These are phyloP conservation scores for Drosophila obscura DNA, from an alignment of 1,140 invertebrate species.

Conservation along the genomic window DNA sequence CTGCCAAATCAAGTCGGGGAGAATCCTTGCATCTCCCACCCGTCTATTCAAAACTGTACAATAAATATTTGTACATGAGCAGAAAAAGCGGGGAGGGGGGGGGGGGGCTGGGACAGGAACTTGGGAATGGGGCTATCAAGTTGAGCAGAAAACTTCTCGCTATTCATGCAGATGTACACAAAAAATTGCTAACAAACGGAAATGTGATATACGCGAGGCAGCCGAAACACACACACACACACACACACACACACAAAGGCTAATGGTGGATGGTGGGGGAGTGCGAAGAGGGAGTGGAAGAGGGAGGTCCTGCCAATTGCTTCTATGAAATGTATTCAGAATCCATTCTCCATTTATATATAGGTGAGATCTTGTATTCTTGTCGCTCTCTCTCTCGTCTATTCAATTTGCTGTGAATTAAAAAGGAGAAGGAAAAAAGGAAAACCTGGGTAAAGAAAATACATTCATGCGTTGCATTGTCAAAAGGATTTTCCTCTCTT, in stretches of 20 bases:
- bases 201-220: constrained; percentile 78
- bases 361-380: constrained; percentile 67
- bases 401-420: constrained; percentile 78
- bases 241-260: constrained; percentile 74
- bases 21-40: constrained; percentile 19
- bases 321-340: constrained; percentile 55
- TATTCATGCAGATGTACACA: constrained; percentile 65
- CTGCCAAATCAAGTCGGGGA: constrained; percentile 63
- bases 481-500: constrained; percentile 64
- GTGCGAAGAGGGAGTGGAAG: background rate
- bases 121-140: constrained; percentile 62
- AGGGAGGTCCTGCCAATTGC: constrained; percentile 44
- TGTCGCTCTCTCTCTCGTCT: constrained; percentile 51
- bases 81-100: background rate
- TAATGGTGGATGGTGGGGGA: constrained; percentile 44
- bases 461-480: constrained; percentile 71
- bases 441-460: constrained; percentile 34
- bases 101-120: constrained; percentile 8
- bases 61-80: constrained; percentile 62
- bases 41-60: constrained; percentile 53
- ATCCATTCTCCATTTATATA: constrained; percentile 27
- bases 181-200: constrained; percentile 80
- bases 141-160: constrained; percentile 78
- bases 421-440: constrained; percentile 33
- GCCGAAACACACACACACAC: constrained; percentile 54